Base-by-base conservation (phyloP, 2,888 invertebrate genomes). In the Heliconius hortense region DNA sequence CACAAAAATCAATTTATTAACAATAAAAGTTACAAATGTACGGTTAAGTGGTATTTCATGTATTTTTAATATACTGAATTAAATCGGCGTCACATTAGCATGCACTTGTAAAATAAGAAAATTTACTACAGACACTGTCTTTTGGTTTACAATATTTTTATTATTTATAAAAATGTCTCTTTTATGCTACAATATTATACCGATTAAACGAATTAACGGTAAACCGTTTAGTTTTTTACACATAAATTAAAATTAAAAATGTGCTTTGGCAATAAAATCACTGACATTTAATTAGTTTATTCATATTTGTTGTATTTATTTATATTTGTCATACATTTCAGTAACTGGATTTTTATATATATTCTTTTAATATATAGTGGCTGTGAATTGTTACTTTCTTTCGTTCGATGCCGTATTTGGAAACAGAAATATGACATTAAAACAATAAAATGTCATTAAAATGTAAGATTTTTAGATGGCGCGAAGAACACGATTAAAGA, bases 31-130 rank as follows among this genome's bases (percentile, higher is more conserved):
- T 28, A 53, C 53, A 21, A 67, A 67, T 48, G 18, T 48, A 7
- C 21, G 28, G 48, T n/a, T 53, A 68, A 69, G 68, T 56, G 53
- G 68, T n/a, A 56, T 69, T 69, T 53, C 53, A n/a, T 69, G 68
- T 56, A 53, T 56, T 56, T 69, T 69, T 56, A 53, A 68, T 68
- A 69, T 28, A 31, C n/a, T 13, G 28, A 53, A 53, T 69, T 69
- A 53, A 56, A 53, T 31, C 53, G 53, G 31, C 18, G 11, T n/a
- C 24, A 68, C 21, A 68, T 68, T 68, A 28, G 48, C 68, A 68
- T 68, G 13, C 21, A 43, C 28, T 21, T 53, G 28, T 53, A 48
- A n/a, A 48, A 48, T 68, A 53, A 68, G 68, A 26, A 68, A 21
- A 39, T 69, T 56, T 56, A 53, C 53, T 68, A 68, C 53, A 28